These are phyloP conservation scores for Drosophila cardini DNA, from an alignment of 1,140 invertebrate species.

Conservation along the genomic window DNA sequence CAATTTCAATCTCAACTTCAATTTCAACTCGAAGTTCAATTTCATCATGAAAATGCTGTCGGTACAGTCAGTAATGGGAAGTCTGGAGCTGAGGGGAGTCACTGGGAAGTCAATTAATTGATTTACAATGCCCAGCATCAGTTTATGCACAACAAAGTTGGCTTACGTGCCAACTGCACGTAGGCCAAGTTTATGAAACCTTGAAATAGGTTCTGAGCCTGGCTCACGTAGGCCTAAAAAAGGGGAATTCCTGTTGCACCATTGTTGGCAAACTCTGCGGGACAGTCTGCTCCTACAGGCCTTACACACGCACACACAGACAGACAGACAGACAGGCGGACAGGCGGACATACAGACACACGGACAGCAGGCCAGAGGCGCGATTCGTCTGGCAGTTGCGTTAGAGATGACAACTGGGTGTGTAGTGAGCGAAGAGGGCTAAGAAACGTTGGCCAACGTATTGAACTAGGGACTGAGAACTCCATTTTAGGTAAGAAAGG, in stretches of 20 bases:
- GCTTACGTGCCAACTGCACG: constrained; percentile 68
- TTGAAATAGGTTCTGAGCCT: constrained; percentile 72
- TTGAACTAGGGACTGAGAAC: no score
- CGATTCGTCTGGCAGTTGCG: constrained; percentile 21
- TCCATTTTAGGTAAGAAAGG: no score
- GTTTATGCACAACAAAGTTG: constrained; percentile 10
- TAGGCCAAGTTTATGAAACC: constrained; percentile 58
- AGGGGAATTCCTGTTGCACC: constrained; percentile 63
- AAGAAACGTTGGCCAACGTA: no score
- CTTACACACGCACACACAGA: no score
- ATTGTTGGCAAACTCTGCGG: constrained; percentile 7
- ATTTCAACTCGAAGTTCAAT: not conserved
- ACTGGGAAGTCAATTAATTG: constrained; percentile 50
- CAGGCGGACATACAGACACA: no score
- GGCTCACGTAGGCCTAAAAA: constrained; percentile 34
- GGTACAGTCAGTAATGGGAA: no score
- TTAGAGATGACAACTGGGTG: no score
- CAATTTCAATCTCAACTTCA: not conserved
- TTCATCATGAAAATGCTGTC: not conserved
- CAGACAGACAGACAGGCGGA: no score
- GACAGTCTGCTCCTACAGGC: no score
- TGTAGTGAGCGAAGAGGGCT: no score
- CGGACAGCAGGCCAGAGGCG: constrained; percentile 1
- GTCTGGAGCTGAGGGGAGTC: constrained; percentile 39
- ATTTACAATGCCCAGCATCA: constrained; percentile 20